Evolutionary conservation across 2,797 vertebrate species (phyloP).

Genomic region (Leucoraja ocellata): DNA sequence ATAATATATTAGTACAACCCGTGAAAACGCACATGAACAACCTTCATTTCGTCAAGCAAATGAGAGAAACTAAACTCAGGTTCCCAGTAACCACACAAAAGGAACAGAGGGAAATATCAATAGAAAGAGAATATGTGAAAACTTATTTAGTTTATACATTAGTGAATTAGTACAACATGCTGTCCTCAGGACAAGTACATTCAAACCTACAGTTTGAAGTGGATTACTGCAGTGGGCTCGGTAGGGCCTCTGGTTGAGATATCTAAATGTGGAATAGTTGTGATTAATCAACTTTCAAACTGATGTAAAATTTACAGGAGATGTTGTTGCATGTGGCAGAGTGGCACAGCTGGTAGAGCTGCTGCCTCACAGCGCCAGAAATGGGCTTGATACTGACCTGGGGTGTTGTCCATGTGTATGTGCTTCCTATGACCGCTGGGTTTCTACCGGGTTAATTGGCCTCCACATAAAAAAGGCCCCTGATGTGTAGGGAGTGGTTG

Average conservation of each 20-base stretch:
- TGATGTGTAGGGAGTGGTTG: too few relatives aligned
- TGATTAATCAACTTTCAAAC: background rate
- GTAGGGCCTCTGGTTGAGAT: background rate
- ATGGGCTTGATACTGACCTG: too few relatives aligned
- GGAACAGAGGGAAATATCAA: background rate
- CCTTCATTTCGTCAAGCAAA: background rate
- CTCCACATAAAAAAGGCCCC: too few relatives aligned
- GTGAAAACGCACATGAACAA: background rate
- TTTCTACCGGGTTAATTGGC: too few relatives aligned
- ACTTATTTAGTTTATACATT: background rate
- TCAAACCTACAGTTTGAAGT: background rate
- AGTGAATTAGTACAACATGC: background rate
- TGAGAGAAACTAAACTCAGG: background rate
- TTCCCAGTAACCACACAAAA: background rate
- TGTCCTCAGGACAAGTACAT: background rate
- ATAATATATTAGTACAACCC: background rate
- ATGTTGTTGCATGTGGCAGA: too few relatives aligned
- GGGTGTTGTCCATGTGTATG: too few relatives aligned
- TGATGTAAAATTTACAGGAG: background rate
- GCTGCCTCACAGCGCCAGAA: too few relatives aligned
- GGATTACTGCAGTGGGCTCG: background rate
- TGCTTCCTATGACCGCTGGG: too few relatives aligned
- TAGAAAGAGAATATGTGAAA: background rate
- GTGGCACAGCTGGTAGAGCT: too few relatives aligned
- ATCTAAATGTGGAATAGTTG: background rate